Base-by-base conservation (phyloP, 2,888 invertebrate genomes). In the Cephus nigrinus region DNA sequence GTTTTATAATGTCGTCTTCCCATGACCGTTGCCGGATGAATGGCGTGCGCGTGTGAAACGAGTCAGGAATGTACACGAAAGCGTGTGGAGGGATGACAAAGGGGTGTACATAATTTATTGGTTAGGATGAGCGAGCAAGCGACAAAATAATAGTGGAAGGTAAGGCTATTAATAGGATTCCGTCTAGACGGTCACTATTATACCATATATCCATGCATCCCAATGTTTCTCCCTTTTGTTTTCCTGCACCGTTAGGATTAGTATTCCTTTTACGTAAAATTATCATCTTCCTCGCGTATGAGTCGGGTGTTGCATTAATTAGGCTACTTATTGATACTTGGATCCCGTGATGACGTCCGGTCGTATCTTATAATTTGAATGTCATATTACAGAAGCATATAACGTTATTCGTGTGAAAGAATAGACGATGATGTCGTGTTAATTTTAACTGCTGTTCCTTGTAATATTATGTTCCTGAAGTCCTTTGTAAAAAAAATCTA, bases 71-170 rank as follows among this genome's bases (percentile, higher is more conserved):
- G 35, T 55, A 31, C 31, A 77, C 36, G 76, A 55, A 74, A 76
- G 74, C 30, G 73, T 75, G 76, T 55, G 74, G 35, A 72, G 76
- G 68, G 75, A 77, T 80, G 80, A 79, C 78, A 76, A 80, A 78
- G 78, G 80, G 79, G 77, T 76, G 79, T 79, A 55, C 77, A 80
- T 81, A 80, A 81, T 81, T 81, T 79, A 80, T 80, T 79, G 80
- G 75, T 80, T 74, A 74, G 79, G 73, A 78, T 78, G 77, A 74
- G 77, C 78, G 69, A 69, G 75, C 77, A 76, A 55, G 74, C 78
- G 77, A 78, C 55, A 76, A 78, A 78, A 80, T 80, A 78, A 80
- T 78, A 80, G 80, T 74, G 71, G 74, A 73, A 75, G 72, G 76
- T 73, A 75, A 74, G 78, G 74, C 78, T 76, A 80, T 80, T 80